Conservation (phyloP, 2,888 invertebrate species). For the Lissocephala sabroskyi region DNA sequence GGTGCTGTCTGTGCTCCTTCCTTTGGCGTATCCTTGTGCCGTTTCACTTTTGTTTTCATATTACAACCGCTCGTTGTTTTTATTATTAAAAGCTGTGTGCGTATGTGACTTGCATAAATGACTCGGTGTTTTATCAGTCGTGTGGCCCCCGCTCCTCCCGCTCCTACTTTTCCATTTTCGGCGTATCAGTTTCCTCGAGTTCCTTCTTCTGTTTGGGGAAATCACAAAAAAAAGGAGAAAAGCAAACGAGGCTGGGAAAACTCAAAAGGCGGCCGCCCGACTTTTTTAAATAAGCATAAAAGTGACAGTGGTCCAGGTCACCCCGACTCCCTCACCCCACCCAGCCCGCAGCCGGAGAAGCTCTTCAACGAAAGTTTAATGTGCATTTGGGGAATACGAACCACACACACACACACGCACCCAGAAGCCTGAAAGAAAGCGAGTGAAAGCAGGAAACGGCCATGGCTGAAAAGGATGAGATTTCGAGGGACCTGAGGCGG, state of each 20-base stretch:
- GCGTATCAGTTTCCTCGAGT: slow-evolving; percentile 16
- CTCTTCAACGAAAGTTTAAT: slow-evolving; percentile 32
- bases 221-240: too few relatives aligned
- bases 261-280: slow-evolving; percentile 42
- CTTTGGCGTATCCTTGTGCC: too few relatives aligned
- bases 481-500: slow-evolving; percentile 42
- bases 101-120: slow-evolving; percentile 63
- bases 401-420: background rate
- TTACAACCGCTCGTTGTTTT: slow-evolving; percentile 50
- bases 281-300: slow-evolving; percentile 65
- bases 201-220: background rate
- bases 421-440: background rate
- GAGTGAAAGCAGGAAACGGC: slow-evolving; percentile 9
- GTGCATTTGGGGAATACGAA: slow-evolving; percentile 53
- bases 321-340: slow-evolving; percentile 1
- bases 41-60: slow-evolving; percentile 29
- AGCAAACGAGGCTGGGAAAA: slow-evolving; percentile 40
- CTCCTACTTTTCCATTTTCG: slow-evolving; percentile 29
- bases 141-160: background rate
- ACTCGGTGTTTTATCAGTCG: slow-evolving; percentile 34
- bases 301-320: slow-evolving; percentile 17
- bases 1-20: too few relatives aligned
- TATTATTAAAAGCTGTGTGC: slow-evolving; percentile 60
- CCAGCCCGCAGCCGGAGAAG: background rate
- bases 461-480: slow-evolving; percentile 1